Evolutionary conservation across 2,888 invertebrate species (phyloP).

Genomic region (Stenichneumon culpator): DNA sequence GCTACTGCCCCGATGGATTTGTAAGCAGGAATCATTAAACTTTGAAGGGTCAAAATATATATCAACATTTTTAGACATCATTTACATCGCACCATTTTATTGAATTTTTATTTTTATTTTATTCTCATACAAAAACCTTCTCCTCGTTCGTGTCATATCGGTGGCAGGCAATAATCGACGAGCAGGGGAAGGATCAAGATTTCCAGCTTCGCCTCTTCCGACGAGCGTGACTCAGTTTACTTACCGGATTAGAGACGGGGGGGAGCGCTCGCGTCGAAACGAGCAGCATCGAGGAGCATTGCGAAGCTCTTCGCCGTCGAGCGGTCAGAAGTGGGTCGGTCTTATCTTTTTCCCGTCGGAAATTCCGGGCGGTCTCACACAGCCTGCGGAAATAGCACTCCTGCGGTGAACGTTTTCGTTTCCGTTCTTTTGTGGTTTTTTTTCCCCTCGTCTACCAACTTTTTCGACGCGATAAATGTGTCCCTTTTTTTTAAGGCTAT

Average conservation of each 20-base stretch:
- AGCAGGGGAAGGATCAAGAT: background rate
- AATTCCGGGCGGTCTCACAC: constrained; percentile 21
- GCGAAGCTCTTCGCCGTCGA: constrained; percentile 13
- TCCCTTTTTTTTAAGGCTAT: background rate
- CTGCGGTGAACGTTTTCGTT: constrained; percentile 50
- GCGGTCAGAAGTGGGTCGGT: constrained; percentile 39
- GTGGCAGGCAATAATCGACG: constrained; percentile 17
- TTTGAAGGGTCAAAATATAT: constrained; percentile 66
- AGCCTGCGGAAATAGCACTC: constrained; percentile 54
- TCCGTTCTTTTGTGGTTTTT: constrained; percentile 37
- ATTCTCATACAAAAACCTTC: background rate
- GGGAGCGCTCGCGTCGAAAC: background rate
- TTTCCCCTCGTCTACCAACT: background rate
- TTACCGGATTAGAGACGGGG: constrained; percentile 46
- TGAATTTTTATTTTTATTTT: too few species aligned
- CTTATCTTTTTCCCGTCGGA: constrained; percentile 54
- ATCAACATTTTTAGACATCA: constrained; percentile 68
- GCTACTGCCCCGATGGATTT: constrained; percentile 73
- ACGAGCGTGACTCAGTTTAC: constrained; percentile 37
- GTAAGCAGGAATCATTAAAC: constrained; percentile 72
- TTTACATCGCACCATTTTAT: constrained; percentile 20
- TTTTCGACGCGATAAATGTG: constrained; percentile 32
- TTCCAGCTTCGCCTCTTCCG: background rate
- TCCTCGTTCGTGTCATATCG: background rate
- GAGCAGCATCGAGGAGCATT: constrained; percentile 36